These are phyloP conservation scores for Melanaphis sacchari DNA, from an alignment of 1,140 invertebrate genomes.

Conservation along the genomic window DNA sequence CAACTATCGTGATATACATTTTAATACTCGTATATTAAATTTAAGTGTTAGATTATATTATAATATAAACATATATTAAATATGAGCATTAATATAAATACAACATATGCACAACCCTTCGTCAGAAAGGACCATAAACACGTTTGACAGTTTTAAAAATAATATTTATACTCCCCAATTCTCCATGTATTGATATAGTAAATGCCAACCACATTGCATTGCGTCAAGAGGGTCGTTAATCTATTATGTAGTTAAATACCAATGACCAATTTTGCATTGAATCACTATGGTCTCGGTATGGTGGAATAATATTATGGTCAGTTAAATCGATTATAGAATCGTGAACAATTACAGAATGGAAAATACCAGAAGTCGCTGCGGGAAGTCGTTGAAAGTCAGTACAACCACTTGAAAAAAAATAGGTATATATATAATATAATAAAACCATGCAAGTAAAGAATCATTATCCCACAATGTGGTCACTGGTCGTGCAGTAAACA, in stretches of 20 bases:
- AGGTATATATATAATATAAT: neutral
- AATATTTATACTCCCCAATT: neutral
- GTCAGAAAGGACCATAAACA: neutral
- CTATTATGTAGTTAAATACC: neutral
- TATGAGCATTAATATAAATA: neutral
- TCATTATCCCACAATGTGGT: constrained; percentile 36
- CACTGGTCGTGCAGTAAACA: neutral
- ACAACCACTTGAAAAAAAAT: neutral
- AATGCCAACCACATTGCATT: neutral
- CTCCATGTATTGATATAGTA: neutral
- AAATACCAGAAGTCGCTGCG: neutral
- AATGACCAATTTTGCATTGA: neutral
- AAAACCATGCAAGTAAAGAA: neutral
- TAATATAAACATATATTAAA: neutral
- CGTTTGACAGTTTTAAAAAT: constrained; percentile 1
- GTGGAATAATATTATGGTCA: constrained; percentile 27
- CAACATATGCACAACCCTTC: neutral
- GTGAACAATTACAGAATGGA: neutral
- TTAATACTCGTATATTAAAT: neutral
- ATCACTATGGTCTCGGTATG: neutral
- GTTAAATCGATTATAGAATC: neutral
- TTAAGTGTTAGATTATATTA: too few relatives aligned
- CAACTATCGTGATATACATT: neutral
- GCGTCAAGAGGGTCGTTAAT: neutral
- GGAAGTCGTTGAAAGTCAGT: neutral